Evolutionary conservation across 2,888 invertebrate species (phyloP).

Genomic region (Argyresthia goedartella): DNA sequence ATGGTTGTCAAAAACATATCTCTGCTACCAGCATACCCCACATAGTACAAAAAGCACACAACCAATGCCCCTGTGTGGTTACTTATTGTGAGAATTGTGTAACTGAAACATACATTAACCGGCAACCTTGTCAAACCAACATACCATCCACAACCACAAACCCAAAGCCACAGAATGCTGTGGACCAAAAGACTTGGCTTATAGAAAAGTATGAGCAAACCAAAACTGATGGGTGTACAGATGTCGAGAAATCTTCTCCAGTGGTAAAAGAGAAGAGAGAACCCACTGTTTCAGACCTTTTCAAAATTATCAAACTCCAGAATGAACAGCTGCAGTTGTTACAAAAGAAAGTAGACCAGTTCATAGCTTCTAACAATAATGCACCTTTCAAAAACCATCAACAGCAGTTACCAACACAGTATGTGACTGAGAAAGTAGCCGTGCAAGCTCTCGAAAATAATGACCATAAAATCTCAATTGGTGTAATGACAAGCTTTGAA

Average conservation of each 20-base stretch:
- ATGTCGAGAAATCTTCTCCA: conserved; percentile 37
- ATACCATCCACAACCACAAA: not conserved
- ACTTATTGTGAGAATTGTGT: not conserved
- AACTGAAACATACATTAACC: not conserved
- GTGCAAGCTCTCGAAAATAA: conserved; percentile 40
- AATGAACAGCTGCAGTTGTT: conserved; percentile 75
- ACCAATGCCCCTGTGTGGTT: conserved; percentile 4
- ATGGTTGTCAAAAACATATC: too few species aligned
- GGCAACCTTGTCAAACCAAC: not conserved
- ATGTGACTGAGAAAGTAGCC: conserved; percentile 36
- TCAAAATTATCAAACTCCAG: conserved; percentile 76
- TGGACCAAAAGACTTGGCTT: conserved; percentile 48
- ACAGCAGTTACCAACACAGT: conserved; percentile 24
- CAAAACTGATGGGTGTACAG: conserved; percentile 27
- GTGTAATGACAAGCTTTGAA: conserved; percentile 81
- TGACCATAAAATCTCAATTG: conserved; percentile 74
- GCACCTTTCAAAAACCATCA: conserved; percentile 21
- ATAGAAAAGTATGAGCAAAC: conserved; percentile 45
- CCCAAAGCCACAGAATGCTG: conserved; percentile 25
- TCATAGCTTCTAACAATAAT: conserved; percentile 32
- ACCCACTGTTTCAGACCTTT: conserved; percentile 70
- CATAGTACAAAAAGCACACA: conserved; percentile 6
- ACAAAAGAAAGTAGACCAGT: conserved; percentile 74
- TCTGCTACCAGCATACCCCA: too few species aligned
- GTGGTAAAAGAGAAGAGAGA: conserved; percentile 51